Conservation (phyloP, 2,113 vertebrate species). For the Anoura caudifer region DNA sequence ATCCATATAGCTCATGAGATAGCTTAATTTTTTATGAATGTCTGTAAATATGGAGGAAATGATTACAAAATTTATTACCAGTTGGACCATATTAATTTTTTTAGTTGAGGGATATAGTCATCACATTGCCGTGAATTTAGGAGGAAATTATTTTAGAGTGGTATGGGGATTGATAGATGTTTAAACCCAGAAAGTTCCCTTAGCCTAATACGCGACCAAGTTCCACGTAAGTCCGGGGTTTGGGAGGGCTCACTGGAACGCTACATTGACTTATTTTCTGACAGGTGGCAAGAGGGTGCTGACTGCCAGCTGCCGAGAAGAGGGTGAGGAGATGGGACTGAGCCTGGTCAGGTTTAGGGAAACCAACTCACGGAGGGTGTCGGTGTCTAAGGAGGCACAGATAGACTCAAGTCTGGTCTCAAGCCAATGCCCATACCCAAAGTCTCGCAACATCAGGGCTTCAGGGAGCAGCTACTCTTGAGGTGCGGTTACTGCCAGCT, state of each 20-base stretch:
- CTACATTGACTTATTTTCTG: background rate
- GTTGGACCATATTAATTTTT: conserved; percentile 9
- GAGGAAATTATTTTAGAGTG: conserved; percentile 21
- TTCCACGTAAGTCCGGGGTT: background rate
- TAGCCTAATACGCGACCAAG: background rate
- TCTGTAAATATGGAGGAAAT: conserved; percentile 61
- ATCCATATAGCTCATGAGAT: conserved; percentile 59
- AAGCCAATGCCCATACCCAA: background rate
- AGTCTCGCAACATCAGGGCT: background rate
- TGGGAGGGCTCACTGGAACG: background rate
- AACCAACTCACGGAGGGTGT: background rate
- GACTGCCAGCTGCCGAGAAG: background rate
- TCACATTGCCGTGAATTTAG: conserved; percentile 14
- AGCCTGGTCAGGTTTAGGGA: background rate
- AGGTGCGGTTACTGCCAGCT: background rate
- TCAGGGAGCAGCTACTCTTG: background rate
- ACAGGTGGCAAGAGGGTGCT: background rate
- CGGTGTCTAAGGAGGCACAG: background rate
- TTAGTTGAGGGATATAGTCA: background rate
- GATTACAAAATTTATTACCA: conserved; percentile 66
- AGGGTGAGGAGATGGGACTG: background rate
- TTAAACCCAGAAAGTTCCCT: conserved; percentile 22
- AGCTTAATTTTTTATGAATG: conserved; percentile 53
- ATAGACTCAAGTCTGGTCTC: background rate
- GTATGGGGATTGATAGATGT: background rate